Conservation (phyloP, 2,113 vertebrate genomes). For the Vulpes lagopus region DNA sequence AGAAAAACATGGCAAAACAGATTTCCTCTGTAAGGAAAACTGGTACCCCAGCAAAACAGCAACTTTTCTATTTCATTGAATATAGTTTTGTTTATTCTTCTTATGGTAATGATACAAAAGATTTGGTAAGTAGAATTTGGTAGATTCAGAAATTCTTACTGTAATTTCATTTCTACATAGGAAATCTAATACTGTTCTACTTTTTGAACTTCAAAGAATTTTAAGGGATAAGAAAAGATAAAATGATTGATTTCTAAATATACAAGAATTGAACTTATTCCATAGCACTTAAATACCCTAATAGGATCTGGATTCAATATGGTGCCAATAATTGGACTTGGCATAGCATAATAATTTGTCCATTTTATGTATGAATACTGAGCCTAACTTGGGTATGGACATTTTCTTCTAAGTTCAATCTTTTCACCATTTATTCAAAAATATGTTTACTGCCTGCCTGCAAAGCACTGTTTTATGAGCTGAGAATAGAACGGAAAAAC, state of each 20-base stretch:
- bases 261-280: not conserved
- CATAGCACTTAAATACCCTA: not conserved
- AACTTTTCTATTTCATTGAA: not conserved
- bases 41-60: not conserved
- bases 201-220: not conserved
- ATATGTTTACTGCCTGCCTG: not conserved
- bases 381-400: not conserved
- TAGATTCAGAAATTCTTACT: not conserved
- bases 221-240: constrained; percentile 14
- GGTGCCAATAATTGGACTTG: constrained; percentile 3
- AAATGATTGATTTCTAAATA: constrained; percentile 30
- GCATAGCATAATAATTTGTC: not conserved
- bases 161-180: not conserved
- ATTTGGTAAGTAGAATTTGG: not conserved
- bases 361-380: constrained; percentile 17
- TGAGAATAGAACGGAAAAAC: not conserved
- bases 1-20: not conserved
- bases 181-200: not conserved
- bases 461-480: not conserved
- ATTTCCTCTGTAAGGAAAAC: not conserved
- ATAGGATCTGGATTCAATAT: not conserved
- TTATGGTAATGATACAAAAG: not conserved
- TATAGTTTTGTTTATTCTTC: not conserved
- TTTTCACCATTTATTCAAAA: constrained; percentile 28
- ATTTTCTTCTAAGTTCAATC: not conserved